Evolutionary conservation across 2,888 invertebrate species (phyloP), one percentile per base, ranked within the genome.

Genomic region (Heterodera filipjevi): DNA sequence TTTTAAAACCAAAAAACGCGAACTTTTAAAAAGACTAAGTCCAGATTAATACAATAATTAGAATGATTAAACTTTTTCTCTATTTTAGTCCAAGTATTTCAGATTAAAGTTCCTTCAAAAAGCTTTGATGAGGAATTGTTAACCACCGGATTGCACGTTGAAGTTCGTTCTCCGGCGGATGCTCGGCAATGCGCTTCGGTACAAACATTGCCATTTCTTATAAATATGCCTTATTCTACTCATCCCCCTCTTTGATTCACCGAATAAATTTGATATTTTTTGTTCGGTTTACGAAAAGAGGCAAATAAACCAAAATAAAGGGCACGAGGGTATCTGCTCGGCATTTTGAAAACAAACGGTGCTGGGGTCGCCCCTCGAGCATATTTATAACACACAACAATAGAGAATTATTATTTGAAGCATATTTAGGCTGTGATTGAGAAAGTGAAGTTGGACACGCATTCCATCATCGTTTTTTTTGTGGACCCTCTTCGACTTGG

Each of bases 101-200:
- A 75, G 75, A 75, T 75, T 32, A 75, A 75, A 75, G 59, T 75
- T 5, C 59, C 75, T 19, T n/a, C 66, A 44, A 66, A 68, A 27
- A 66, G 22, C 8, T 75, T 75, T 64, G 75, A 75, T 64, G 64
- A 53, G 19, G 77, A 77, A 16, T 27, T 76, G 49, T n/a, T 79
- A 27, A 72, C 79, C 44, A 5, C 66, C 39, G 79, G 79, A 2
- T 27, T 79, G n/a, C 79, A 79, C 44, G 79, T 79, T 22, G 77
- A 75, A 22, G 79, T 79, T 6, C 79, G 79, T 33, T 68, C 64
- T 66, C 66, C 68, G 5, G 30, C 75, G 30, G 75, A 75, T 64
- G 59, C 32, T 3, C 64, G 66, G 33, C 44, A 32, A 22, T 75
- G 68, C 68, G 75, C 75, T 12, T 66, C 66, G 66, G 75, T 75